Conservation (phyloP, 2,888 invertebrate genomes). For the Aporophyla lueneburgensis region DNA sequence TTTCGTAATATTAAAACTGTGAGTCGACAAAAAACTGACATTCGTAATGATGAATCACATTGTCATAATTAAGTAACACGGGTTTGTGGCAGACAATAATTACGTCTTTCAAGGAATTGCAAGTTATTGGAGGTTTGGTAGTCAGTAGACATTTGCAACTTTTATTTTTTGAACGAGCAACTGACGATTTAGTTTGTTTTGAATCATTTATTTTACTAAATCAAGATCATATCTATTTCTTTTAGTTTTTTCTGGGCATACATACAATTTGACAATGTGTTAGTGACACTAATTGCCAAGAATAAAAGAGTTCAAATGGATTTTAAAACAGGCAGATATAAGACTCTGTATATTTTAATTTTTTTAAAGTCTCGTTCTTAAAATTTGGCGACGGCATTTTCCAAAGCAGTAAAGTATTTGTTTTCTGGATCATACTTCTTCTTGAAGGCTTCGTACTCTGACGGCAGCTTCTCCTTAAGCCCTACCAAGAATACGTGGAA, state of each 20-base stretch:
- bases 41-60: neutral
- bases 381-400: constrained; percentile 75
- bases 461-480: constrained; percentile 86
- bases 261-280: neutral
- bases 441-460: constrained; percentile 86
- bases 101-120: neutral
- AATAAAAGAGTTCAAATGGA: neutral
- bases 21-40: constrained; percentile 18
- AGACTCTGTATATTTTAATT: neutral
- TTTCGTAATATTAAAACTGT: neutral
- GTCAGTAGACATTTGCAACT: neutral
- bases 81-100: neutral
- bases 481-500: constrained; percentile 90
- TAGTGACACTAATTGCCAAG: too few species aligned
- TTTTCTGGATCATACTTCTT: constrained; percentile 91
- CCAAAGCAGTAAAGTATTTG: constrained; percentile 80
- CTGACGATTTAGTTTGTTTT: neutral
- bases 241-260: neutral
- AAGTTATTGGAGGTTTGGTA: neutral
- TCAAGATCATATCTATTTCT: too few species aligned
- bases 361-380: constrained; percentile 39
- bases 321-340: neutral
- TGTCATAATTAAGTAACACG: neutral
- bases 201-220: neutral
- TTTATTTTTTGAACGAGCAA: neutral